Evolutionary conservation across 2,888 invertebrate species (phyloP).

Genomic region (Nemurella pictetii): DNA sequence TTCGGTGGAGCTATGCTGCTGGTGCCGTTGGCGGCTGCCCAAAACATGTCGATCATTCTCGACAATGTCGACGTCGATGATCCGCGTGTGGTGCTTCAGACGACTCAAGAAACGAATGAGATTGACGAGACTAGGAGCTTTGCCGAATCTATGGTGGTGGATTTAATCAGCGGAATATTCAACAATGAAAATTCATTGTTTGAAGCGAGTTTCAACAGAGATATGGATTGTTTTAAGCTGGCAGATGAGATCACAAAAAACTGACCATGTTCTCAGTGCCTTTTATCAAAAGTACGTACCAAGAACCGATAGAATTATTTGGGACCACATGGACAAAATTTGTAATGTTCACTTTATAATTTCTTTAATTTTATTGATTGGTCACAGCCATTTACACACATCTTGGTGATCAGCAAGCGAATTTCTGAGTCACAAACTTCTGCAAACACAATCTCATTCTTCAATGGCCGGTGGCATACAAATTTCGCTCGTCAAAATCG

Average conservation of each 20-base stretch:
- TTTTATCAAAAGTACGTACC: background rate
- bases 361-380: constrained; percentile 18
- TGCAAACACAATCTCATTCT: background rate
- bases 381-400: constrained; percentile 30
- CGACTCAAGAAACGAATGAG: background rate
- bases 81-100: background rate
- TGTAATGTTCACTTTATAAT: background rate
- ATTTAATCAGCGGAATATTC: background rate
- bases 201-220: background rate
- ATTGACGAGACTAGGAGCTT: background rate
- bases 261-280: background rate
- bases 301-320: too few species aligned
- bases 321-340: background rate
- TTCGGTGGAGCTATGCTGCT: background rate
- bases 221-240: background rate
- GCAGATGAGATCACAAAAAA: background rate
- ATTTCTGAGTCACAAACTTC: background rate
- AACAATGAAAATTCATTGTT: background rate
- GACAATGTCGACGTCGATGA: background rate
- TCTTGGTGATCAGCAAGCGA: background rate
- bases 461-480: background rate
- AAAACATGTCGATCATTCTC: background rate
- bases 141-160: background rate
- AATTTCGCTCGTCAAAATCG: background rate
- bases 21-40: background rate